phyloP scores from a whole-genome alignment of 2,797 vertebrate species.

The Botia almorhae region DNA sequence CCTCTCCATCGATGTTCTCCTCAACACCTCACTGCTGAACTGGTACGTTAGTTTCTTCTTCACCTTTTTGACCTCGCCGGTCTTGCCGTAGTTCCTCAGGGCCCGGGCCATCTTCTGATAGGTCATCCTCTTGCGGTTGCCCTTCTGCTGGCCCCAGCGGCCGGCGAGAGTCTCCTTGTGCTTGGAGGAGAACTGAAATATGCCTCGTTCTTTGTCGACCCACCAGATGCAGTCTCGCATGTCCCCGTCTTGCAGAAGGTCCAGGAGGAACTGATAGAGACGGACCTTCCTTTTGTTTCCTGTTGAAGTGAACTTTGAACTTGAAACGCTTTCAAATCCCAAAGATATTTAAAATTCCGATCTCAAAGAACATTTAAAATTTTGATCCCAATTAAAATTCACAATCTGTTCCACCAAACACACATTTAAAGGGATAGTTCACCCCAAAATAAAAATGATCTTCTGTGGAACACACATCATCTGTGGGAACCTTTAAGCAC shows the following conservation, averaged over 20 bases:
- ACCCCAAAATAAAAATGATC: too few relatives aligned
- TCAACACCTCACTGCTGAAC: constrained; percentile 94
- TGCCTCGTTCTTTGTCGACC: constrained; percentile 96
- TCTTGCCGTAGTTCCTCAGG: constrained; percentile 96
- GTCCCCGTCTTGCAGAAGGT: constrained; percentile 90
- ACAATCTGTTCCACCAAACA: too few relatives aligned
- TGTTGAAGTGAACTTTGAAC: constrained; percentile 59
- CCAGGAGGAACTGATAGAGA: constrained; percentile 95
- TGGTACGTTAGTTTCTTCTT: constrained; percentile 99
- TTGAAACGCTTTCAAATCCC: not conserved
- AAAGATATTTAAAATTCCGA: not conserved
- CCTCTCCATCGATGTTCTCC: constrained; percentile 76
- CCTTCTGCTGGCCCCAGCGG: constrained; percentile 95
- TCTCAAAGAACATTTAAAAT: too few relatives aligned
- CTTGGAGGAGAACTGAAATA: constrained; percentile 99
- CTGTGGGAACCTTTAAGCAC: too few relatives aligned
- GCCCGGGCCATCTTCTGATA: constrained; percentile 99
- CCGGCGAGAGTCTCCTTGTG: constrained; percentile 93
- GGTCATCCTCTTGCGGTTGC: constrained; percentile 98
- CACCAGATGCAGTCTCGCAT: constrained; percentile 99
- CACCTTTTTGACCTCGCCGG: constrained; percentile 95
- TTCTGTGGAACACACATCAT: too few relatives aligned
- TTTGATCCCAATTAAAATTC: too few relatives aligned
- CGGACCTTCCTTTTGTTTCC: constrained; percentile 95
- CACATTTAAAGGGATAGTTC: too few relatives aligned